Conservation (phyloP, 2,113 vertebrate genomes). For the Macrotis lagotis region DNA sequence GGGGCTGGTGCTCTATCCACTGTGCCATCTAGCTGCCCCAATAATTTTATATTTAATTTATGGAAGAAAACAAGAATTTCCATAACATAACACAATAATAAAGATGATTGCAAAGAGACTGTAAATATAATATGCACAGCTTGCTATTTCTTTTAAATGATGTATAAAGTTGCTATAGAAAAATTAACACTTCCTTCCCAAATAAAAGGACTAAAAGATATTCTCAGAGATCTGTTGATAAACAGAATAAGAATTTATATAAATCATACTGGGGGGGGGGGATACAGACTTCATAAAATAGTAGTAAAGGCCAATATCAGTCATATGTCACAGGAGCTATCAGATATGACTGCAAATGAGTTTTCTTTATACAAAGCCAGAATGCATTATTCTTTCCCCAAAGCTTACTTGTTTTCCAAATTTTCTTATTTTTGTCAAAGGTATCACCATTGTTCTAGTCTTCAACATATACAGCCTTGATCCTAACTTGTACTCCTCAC, state of each 20-base stretch:
- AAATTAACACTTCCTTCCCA: neutral
- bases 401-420: neutral
- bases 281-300: neutral
- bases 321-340: neutral
- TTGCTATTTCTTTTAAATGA: too few relatives aligned
- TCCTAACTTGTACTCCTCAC: neutral
- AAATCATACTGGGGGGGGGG: neutral
- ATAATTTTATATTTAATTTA: too few relatives aligned
- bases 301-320: neutral
- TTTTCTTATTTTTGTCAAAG: neutral
- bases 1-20: too few relatives aligned
- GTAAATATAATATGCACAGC: too few relatives aligned
- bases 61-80: too few relatives aligned
- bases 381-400: neutral
- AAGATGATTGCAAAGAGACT: too few relatives aligned
- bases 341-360: neutral
- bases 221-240: neutral
- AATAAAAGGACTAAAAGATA: neutral
- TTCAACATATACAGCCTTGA: neutral
- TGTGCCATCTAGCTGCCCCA: too few relatives aligned
- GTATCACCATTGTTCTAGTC: neutral
- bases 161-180: neutral
- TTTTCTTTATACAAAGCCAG: neutral
- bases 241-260: neutral
- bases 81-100: too few relatives aligned